A percentile compares a stretch with the other conserved stretches of the same genome.
Evolutionary conservation across 53 echinoderm and acorn worm genomes (phyloP).

Genomic region (Arbacia lixula): DNA sequence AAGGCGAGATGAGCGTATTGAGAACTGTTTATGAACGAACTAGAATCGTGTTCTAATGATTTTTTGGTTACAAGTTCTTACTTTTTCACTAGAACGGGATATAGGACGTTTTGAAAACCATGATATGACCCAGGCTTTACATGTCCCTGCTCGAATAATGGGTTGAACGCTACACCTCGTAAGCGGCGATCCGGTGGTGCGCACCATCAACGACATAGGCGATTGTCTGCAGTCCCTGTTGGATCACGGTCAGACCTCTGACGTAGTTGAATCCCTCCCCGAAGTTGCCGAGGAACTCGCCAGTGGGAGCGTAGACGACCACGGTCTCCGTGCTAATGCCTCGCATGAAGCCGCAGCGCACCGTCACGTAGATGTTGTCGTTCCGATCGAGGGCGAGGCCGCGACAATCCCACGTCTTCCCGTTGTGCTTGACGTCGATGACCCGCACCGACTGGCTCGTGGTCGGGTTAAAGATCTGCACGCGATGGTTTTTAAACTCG

Average conservation of each 20-base stretch:
- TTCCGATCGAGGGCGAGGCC: conserved; percentile 53
- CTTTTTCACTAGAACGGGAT: too few species aligned
- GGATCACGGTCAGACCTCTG: conserved; percentile 42
- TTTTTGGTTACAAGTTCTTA: too few species aligned
- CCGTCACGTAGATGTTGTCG: conserved; percentile 67
- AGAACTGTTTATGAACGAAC: too few species aligned
- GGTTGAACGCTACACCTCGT: conserved; percentile 51
- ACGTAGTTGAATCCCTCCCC: conserved; percentile 60
- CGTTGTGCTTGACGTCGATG: conserved; percentile 62
- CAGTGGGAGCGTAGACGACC: conserved; percentile 56
- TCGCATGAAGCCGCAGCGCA: conserved; percentile 34
- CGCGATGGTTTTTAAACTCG: conserved; percentile 51
- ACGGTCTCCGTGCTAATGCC: conserved; percentile 44
- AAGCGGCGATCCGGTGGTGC: conserved; percentile 22
- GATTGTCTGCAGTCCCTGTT: conserved; percentile 24
- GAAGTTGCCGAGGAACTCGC: conserved; percentile 47
- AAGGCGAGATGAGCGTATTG: too few species aligned
- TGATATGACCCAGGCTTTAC: too few species aligned
- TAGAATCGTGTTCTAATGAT: too few species aligned
- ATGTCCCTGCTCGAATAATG: too few species aligned
- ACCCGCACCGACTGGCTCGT: conserved; percentile 26
- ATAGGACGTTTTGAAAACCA: too few species aligned
- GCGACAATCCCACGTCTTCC: conserved; percentile 56
- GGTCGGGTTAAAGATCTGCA: conserved; percentile 60
- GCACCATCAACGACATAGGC: conserved; percentile 61